Evolutionary conservation across 1,140 invertebrate species (phyloP).

Genomic region (Drosophila kanapiae): DNA sequence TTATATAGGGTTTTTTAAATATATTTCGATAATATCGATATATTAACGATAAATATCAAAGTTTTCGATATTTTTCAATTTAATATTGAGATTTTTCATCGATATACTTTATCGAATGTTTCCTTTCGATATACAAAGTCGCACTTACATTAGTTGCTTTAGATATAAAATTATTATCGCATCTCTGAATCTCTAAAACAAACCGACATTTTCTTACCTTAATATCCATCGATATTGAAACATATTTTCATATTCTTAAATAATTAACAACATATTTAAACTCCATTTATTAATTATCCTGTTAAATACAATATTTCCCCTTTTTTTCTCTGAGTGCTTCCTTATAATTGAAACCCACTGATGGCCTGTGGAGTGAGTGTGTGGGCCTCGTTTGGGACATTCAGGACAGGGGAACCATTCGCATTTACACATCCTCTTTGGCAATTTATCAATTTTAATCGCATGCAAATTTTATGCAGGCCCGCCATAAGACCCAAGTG

Average conservation of each 20-base stretch:
- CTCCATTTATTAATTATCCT: too few relatives aligned
- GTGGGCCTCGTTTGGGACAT: background rate
- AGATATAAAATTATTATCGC: background rate
- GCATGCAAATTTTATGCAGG: slow-evolving; percentile 76
- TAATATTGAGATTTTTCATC: too few relatives aligned
- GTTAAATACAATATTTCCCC: background rate
- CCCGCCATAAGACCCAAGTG: slow-evolving; percentile 45
- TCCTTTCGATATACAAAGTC: too few relatives aligned
- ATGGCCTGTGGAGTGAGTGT: slow-evolving; percentile 1
- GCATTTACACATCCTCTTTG: slow-evolving; percentile 36
- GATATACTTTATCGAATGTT: too few relatives aligned
- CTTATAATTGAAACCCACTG: slow-evolving; percentile 52
- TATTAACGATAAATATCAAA: too few relatives aligned
- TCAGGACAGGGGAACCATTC: slow-evolving; percentile 2
- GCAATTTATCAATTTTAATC: slow-evolving; percentile 76
- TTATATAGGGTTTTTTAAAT: too few relatives aligned
- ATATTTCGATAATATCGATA: too few relatives aligned
- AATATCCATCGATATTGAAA: background rate
- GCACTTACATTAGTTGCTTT: too few relatives aligned
- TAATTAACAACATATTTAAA: background rate
- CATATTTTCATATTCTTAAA: background rate
- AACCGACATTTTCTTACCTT: fast-evolving
- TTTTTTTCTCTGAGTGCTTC: slow-evolving; percentile 5
- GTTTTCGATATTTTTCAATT: too few relatives aligned
- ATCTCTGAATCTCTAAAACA: background rate